Evolutionary conservation across 2,797 vertebrate genomes (phyloP), one percentile per base, ranked within the genome.

Genomic region (Hippoglossus hippoglossus): DNA sequence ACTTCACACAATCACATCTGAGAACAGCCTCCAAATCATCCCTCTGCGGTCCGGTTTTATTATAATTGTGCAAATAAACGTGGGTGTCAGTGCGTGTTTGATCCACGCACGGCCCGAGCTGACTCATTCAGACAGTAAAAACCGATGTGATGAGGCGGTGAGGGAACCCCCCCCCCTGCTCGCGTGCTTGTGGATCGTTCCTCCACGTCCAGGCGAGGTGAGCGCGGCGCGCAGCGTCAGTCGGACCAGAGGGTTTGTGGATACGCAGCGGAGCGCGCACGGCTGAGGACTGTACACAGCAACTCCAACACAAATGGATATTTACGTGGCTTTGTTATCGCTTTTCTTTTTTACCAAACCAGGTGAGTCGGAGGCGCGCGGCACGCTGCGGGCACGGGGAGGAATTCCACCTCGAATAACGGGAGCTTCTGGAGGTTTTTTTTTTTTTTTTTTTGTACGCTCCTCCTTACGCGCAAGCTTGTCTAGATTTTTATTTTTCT

Each of bases 251-350:
- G 74, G 76, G 64, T 81, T 71, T 63, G 80, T 62, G 78, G 79
- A 67, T 60, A 74, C 73, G 18, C 75, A 41, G 77, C 72, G 28
- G 74, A 73, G 87, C 90, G 88, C 39, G 44, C 44, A 46, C 44
- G 44, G 44, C 16, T 19, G 15, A 46, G 44, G 90, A 93, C 84
- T 85, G 82, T 67, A 73, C 82, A 73, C 61, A 77, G 65, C 58
- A 86, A 84, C 82, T 85, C 75, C 61, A 26, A 81, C 82, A 84
- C 91, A 93, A 90, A 95, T 95, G 94, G 93, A 94, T 93, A 85
- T 94, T 90, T 88, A 87, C 86, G 88, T 90, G 83, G 78, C 83
- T 80, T 86, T 94, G 73, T 79, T 93, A 19, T 81, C 81, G 21
- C 46, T 93, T 69, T 77, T 92, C 68, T 82, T 94, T 70, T 84